A percentile compares a stretch with the other conserved stretches of the same genome.
phyloP scores from a whole-genome alignment of 2,113 vertebrate genomes.

The Antigone vipio region DNA sequence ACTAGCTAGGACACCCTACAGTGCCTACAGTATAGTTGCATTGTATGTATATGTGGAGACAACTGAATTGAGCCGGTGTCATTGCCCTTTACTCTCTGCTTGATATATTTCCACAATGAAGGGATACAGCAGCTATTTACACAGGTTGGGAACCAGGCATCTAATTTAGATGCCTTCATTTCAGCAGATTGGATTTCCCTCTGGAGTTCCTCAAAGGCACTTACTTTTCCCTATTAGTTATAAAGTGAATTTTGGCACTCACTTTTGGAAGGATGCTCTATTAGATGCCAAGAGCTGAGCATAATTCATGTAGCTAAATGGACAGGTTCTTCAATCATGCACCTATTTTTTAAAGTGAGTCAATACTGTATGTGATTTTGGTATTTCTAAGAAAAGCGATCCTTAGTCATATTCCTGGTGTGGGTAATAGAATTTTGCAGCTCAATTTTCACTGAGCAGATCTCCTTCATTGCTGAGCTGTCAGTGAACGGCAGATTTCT shows the following conservation, averaged over 20 bases:
- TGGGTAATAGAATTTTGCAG: background rate
- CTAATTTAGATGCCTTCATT: background rate
- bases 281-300: background rate
- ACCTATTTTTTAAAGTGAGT: background rate
- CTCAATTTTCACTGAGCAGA: background rate
- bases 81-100: background rate
- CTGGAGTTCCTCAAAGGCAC: background rate
- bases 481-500: fast-evolving
- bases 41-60: background rate
- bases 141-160: background rate
- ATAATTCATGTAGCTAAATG: background rate
- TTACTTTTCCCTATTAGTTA: background rate
- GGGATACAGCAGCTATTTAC: background rate
- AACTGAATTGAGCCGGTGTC: background rate
- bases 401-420: background rate
- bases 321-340: background rate
- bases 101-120: background rate
- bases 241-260: background rate
- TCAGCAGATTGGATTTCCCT: background rate
- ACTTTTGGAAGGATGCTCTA: background rate
- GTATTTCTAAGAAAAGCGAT: background rate
- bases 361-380: background rate
- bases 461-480: background rate
- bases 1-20: background rate
- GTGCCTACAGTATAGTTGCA: background rate